Evolutionary conservation across 2,797 vertebrate species (phyloP).

Genomic region (Ataeniobius toweri): DNA sequence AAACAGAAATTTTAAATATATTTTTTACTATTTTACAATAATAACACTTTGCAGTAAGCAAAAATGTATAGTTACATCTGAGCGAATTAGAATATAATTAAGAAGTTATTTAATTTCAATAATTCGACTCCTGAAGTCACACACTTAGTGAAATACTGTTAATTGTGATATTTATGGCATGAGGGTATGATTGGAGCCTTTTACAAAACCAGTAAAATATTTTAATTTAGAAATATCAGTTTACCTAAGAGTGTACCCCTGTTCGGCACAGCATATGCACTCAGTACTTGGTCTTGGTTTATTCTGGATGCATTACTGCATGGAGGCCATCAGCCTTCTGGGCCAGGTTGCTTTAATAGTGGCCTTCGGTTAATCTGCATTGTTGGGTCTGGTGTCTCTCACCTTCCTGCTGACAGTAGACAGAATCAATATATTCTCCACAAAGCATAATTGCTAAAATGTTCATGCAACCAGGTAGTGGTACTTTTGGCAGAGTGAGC

Average conservation of each 20-base stretch:
- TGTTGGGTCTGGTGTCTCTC: background rate
- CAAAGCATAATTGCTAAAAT: background rate
- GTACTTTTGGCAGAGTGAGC: background rate
- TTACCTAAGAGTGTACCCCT: too few species aligned
- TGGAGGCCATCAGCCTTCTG: too few species aligned
- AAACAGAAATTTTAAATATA: background rate
- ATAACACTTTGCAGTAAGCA: background rate
- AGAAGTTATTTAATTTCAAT: too few species aligned
- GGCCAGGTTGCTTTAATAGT: too few species aligned
- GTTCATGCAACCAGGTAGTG: background rate
- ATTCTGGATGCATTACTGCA: background rate
- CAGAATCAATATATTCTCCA: too few species aligned
- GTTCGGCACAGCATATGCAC: too few species aligned
- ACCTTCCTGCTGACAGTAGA: background rate
- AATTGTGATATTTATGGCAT: background rate
- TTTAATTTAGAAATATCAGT: too few species aligned
- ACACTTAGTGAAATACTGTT: background rate
- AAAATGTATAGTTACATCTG: background rate
- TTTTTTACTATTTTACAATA: background rate
- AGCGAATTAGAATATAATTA: background rate
- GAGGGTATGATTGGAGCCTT: too few species aligned
- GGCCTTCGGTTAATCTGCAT: background rate
- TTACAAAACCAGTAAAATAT: too few species aligned
- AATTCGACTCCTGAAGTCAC: too few species aligned
- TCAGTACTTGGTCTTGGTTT: background rate